Conservation (phyloP, 53 echinoderm and acorn worm species). For the Holothuria scabra region DNA sequence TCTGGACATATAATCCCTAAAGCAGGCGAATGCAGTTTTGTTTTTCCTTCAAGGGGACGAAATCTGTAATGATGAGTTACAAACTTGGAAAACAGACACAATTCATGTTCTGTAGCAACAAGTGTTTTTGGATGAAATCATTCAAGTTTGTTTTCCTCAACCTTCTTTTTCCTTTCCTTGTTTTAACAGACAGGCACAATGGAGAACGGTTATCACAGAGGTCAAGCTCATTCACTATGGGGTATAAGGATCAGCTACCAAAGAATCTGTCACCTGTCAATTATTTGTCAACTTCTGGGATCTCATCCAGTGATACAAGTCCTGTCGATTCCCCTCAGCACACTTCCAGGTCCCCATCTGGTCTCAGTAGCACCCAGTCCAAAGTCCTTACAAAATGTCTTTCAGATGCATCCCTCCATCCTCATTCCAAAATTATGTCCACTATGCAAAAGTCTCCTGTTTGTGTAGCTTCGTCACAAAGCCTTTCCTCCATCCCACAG, state of each 20-base stretch:
- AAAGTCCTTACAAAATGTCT: constrained; percentile 37
- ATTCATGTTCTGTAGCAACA: too few species aligned
- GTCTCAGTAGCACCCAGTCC: background rate
- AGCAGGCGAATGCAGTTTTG: too few species aligned
- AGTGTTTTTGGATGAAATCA: too few species aligned
- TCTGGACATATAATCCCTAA: too few species aligned
- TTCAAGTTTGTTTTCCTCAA: background rate
- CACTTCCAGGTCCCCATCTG: background rate
- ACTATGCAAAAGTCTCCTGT: constrained; percentile 6
- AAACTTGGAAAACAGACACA: too few species aligned
- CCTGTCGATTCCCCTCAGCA: constrained; percentile 29
- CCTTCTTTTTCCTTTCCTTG: too few species aligned
- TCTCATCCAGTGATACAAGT: constrained; percentile 33
- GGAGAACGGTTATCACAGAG: constrained; percentile 28
- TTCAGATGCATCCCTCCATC: constrained; percentile 45
- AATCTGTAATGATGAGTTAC: too few species aligned
- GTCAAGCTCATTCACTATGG: constrained; percentile 36
- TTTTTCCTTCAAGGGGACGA: too few species aligned
- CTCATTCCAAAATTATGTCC: constrained; percentile 29
- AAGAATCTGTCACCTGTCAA: constrained; percentile 2
- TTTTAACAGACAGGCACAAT: background rate
- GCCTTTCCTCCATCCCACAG: constrained; percentile 2
- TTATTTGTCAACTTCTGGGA: background rate
- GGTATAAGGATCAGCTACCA: constrained; percentile 14
- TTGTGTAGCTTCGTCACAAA: constrained; percentile 17